Conservation (phyloP, 1,140 invertebrate species). For the Popillia japonica region DNA sequence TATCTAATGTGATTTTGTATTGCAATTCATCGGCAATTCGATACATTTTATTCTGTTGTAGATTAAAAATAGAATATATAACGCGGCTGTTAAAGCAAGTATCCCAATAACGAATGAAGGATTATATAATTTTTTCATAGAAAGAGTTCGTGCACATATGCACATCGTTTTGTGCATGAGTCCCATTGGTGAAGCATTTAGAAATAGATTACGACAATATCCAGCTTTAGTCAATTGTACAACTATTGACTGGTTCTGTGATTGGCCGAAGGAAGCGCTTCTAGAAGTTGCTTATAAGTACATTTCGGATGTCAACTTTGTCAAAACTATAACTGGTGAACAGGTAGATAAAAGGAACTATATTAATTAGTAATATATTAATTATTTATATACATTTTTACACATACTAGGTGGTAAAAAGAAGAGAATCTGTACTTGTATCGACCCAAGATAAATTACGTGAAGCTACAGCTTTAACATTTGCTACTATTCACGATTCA, state of each 20-base stretch:
- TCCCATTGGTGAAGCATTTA: slow-evolving; percentile 80
- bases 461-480: slow-evolving; percentile 72
- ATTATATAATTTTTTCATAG: slow-evolving; percentile 78
- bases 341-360: slow-evolving; percentile 45
- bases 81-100: slow-evolving; percentile 71
- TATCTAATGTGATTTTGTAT: too few relatives aligned
- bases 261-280: slow-evolving; percentile 87
- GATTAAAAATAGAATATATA: slow-evolving; percentile 75
- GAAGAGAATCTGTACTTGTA: slow-evolving; percentile 58
- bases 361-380: background rate
- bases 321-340: slow-evolving; percentile 70
- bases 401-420: slow-evolving; percentile 40
- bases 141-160: slow-evolving; percentile 78
- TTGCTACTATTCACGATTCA: slow-evolving; percentile 80
- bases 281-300: slow-evolving; percentile 82
- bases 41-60: slow-evolving; percentile 54
- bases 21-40: too few relatives aligned
- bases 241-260: slow-evolving; percentile 88
- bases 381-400: background rate
- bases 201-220: slow-evolving; percentile 83
- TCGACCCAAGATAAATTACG: slow-evolving; percentile 69
- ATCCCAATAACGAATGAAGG: slow-evolving; percentile 72
- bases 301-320: slow-evolving; percentile 71
- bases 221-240: slow-evolving; percentile 85
- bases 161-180: slow-evolving; percentile 87